Evolutionary conservation across 1,140 invertebrate species (phyloP), one percentile per base, ranked within the genome.

Genomic region (Diuraphis noxia): DNA sequence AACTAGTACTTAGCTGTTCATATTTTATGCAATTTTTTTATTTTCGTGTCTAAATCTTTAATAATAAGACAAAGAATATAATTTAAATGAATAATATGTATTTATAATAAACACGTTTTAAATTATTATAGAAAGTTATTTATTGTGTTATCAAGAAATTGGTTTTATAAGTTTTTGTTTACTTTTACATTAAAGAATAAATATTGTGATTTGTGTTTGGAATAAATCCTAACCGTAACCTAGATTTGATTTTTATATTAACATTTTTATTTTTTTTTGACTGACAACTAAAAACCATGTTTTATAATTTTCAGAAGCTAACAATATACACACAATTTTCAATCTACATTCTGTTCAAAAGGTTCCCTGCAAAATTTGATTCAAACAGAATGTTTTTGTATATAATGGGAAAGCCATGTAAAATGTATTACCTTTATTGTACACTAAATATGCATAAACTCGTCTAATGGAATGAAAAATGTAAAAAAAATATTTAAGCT

Each of bases 391-490:
- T 49, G n/a, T 56, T 34, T 30, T 56, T 38, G 23, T 40, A 56
- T 30, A 5, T 87, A 56, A 87, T 87, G 49, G 40, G 46, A 87
- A 87, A 87, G 23, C 13, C 85, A 34, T n/a, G 85, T 87, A 41
- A 86, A 49, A 49, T 49, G 34, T 87, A 56, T 56, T 56, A 9
- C n/a, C n/a, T n/a, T n/a, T 56, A 87, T 87, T 52, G 17, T 87
- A 49, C 85, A n/a, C 19, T 30, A 49, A 41, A 84, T 43, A 5
- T 17, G 9, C 0, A 10, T 84, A 36, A 79, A 23, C 34, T 79
- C 21, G 19, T 38, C 79, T 79, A 81, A 81, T 81, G 38, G 23
- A 25, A 81, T 25, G 10, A 82, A 82, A 40, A 41, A 41, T 10
- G 10, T 25, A 36, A 36, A 79, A 79, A n/a, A 23, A 77, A 8